phyloP scores from a whole-genome alignment of 30 jellyfish, hydroid and myxozoan species.

The Cassiopea andromeda region DNA sequence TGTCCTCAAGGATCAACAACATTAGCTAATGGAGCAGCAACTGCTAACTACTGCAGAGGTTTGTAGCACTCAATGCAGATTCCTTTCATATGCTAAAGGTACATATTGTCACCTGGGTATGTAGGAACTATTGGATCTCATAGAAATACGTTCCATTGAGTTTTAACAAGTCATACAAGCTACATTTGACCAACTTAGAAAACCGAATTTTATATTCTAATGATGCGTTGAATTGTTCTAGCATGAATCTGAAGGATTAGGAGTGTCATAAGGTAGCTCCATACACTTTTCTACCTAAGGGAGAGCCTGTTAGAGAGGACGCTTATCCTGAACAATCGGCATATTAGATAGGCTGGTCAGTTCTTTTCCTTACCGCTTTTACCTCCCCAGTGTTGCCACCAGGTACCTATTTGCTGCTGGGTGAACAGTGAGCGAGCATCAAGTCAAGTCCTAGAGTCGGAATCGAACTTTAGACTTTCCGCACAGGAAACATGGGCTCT shows the following conservation, averaged over 20 bases:
- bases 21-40: conserved; percentile 9
- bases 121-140: too few species aligned
- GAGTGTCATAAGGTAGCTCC: neutral
- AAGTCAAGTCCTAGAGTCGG: neutral
- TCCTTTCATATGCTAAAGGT: neutral
- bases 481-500: neutral
- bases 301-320: neutral
- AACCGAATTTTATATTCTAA: too few species aligned
- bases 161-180: too few species aligned
- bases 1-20: conserved; percentile 73
- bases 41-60: conserved; percentile 36
- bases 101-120: too few species aligned
- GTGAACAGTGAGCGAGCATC: neutral
- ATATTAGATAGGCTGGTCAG: neutral
- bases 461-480: neutral
- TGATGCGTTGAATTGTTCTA: too few species aligned
- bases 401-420: neutral
- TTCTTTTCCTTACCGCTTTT: neutral
- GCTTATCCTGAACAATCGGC: neutral
- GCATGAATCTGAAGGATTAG: neutral
- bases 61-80: neutral
- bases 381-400: neutral
- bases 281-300: neutral
- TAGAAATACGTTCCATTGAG: too few species aligned
- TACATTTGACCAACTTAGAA: too few species aligned